phyloP scores from a whole-genome alignment of 2,113 vertebrate species.

The Pungitius pungitius region DNA sequence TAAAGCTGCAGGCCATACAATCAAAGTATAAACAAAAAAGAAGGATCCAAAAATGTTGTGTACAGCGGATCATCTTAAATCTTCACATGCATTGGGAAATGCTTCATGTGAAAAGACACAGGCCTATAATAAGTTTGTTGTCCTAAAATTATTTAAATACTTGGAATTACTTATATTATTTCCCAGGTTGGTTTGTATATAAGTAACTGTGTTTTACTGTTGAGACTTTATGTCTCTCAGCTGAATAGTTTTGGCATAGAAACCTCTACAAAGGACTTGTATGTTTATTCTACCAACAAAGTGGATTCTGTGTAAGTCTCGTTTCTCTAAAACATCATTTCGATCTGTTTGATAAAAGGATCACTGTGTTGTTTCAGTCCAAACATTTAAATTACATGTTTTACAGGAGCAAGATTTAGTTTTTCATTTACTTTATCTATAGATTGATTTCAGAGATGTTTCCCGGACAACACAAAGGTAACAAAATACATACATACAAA shows the following conservation, averaged over 20 bases:
- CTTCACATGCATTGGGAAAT: not conserved
- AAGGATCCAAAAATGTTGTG: not conserved
- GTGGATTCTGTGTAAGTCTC: conserved; percentile 11
- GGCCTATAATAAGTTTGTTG: not conserved
- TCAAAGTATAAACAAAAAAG: not conserved
- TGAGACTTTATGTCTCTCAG: not conserved
- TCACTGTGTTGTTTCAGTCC: conserved; percentile 19
- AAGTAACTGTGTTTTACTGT: not conserved
- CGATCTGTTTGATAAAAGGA: conserved; percentile 26
- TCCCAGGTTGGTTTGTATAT: not conserved
- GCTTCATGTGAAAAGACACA: not conserved
- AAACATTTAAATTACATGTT: conserved; percentile 39
- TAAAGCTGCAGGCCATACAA: not conserved
- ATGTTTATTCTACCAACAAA: conserved; percentile 30
- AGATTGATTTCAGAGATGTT: not conserved
- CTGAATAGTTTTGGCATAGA: not conserved
- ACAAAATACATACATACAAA: not conserved
- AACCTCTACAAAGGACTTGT: conserved; percentile 5
- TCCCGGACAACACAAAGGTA: not conserved
- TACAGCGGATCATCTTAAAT: not conserved
- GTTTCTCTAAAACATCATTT: not conserved
- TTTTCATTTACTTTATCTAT: not conserved
- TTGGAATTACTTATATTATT: not conserved
- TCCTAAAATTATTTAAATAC: not conserved
- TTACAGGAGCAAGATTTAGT: conserved; percentile 13